Base-by-base conservation (phyloP, 2,113 vertebrate genomes). In the Narcine bancroftii region DNA sequence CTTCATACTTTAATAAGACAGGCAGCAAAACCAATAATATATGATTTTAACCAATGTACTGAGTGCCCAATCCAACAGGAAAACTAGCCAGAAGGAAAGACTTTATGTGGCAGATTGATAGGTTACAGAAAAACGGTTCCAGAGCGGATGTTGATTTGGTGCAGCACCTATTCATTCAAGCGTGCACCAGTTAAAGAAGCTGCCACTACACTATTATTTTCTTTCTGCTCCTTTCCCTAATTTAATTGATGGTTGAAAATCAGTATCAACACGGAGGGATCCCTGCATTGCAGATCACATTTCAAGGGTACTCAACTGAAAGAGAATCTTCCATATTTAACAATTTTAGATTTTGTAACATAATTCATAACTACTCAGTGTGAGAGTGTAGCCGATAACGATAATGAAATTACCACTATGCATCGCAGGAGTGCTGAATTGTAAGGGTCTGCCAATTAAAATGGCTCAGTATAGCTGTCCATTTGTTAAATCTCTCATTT, bases 191-290 rank as follows among this genome's bases (percentile, higher is more conserved):
- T 45, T 66, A 69, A 91, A 91, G 65, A 69, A 91, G 21, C 65
- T 69, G 50, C 81, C 50, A 87, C 33, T 21, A n/a, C 50, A 60
- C 81, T 36, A 60, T 87, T 87, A 56, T 56, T 36, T 60, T 75
- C 26, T 87, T 63, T 91, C 42, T 91, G 63, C 36, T 69, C 63
- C 65, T 91, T 69, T 45, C 63, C 89, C 26, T 2, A 66, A 11
- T 91, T 65, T 89, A 89, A 89, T 89, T 91, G 89, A 91, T 91
- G 47, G 89, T 69, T 91, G 89, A 91, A 91, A 69, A 45, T 71
- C 33, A 91, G 29, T 66, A 91, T 91, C 65, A 91, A 65, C 21
- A 65, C 45, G 19, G 26, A 91, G 89, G 65, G 42, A 69, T 66
- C 65, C 39, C n/a, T 33, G 47, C 15, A 66, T 17, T 47, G 65